Conservation (phyloP, 2,888 invertebrate species). For the Phyllotreta striolata region DNA sequence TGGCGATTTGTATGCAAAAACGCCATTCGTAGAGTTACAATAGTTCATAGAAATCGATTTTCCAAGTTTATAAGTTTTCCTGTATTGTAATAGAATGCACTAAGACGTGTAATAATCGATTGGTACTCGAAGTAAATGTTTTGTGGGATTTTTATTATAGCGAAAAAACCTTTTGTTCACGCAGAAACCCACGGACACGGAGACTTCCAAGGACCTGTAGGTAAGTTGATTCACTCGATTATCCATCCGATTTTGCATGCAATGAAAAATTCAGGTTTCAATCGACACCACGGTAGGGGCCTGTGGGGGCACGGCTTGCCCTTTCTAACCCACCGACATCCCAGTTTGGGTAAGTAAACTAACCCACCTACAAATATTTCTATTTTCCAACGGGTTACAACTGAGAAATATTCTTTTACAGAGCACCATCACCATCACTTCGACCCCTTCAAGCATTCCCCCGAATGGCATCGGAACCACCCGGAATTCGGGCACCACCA, state of each 20-base stretch:
- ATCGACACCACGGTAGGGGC: neutral
- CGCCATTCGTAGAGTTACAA: too few species aligned
- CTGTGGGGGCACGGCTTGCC: neutral
- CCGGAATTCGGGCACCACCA: neutral
- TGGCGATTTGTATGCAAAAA: too few species aligned
- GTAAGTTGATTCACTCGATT: slow-evolving; percentile 9
- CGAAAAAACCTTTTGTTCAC: too few species aligned
- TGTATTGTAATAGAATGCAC: too few species aligned
- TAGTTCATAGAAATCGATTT: too few species aligned
- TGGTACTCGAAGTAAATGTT: too few species aligned
- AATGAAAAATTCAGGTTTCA: slow-evolving; percentile 4
- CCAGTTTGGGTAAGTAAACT: too few species aligned
- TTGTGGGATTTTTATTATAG: too few species aligned
- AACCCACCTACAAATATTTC: too few species aligned
- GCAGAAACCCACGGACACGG: neutral
- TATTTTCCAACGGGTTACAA: too few species aligned
- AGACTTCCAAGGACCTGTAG: neutral
- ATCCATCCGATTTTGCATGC: neutral
- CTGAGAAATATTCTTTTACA: neutral
- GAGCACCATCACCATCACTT: neutral
- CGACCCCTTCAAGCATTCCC: slow-evolving; percentile 3
- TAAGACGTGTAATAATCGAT: too few species aligned
- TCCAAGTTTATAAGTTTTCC: too few species aligned
- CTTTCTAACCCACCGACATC: neutral
- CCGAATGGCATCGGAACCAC: slow-evolving; percentile 5